A percentile compares a stretch with the other conserved stretches of the same genome.
phyloP scores from a whole-genome alignment of 2,113 vertebrate species.

The Salvelinus alpinus region DNA sequence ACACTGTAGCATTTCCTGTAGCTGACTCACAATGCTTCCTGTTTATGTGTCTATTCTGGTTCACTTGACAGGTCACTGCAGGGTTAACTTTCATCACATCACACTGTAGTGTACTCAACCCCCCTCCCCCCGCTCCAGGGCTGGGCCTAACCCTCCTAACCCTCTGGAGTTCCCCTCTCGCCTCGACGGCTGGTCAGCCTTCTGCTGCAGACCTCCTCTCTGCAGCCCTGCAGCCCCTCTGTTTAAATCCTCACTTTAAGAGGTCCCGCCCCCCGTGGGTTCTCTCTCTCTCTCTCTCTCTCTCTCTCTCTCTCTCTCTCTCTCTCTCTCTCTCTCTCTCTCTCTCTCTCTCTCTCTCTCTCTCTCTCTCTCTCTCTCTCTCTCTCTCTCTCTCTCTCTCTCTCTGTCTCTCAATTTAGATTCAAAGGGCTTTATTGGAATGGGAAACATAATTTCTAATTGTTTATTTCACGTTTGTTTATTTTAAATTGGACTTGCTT shows the following conservation, averaged over 20 bases:
- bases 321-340: too few relatives aligned
- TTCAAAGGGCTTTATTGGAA: too few relatives aligned
- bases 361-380: too few relatives aligned
- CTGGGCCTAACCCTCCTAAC: conserved; percentile 37
- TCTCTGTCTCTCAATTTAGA: too few relatives aligned
- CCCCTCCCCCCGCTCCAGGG: neutral
- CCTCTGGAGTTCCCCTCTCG: conserved; percentile 31
- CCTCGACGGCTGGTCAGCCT: neutral
- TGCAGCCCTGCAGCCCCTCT: conserved; percentile 1
- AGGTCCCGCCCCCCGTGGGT: neutral
- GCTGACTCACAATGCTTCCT: conserved; percentile 31
- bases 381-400: too few relatives aligned
- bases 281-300: too few relatives aligned
- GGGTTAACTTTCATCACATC: conserved; percentile 49
- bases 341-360: too few relatives aligned
- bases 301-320: too few relatives aligned
- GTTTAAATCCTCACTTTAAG: conserved; percentile 17
- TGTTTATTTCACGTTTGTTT: too few relatives aligned
- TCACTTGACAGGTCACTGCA: conserved; percentile 40
- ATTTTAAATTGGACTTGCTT: too few relatives aligned
- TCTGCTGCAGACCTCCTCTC: too few relatives aligned
- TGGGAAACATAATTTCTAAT: too few relatives aligned
- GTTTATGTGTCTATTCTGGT: conserved; percentile 44
- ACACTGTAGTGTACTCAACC: conserved; percentile 5
- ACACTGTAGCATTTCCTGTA: neutral